A percentile compares a stretch with the other conserved stretches of the same genome.
phyloP scores from a whole-genome alignment of 2,888 invertebrate genomes.

The Amblyjoppa fuscipennis region DNA sequence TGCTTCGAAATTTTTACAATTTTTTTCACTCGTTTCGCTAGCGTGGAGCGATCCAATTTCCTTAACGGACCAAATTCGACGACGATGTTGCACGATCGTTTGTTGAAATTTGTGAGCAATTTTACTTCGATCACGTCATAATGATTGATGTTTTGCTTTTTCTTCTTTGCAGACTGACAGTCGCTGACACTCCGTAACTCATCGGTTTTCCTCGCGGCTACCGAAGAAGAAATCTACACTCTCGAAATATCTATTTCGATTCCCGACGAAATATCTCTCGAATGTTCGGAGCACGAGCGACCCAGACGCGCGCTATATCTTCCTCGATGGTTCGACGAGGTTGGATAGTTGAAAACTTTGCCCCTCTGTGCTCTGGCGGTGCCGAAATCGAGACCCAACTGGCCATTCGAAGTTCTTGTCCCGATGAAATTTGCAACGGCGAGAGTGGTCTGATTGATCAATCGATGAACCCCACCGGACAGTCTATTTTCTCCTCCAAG shows the following conservation, averaged over 20 bases:
- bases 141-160: constrained; percentile 7
- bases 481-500: not conserved
- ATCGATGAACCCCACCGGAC: constrained; percentile 36
- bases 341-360: constrained; percentile 35
- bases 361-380: not conserved
- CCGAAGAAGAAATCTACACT: constrained; percentile 38
- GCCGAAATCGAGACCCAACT: constrained; percentile 55
- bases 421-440: constrained; percentile 30
- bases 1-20: too few species aligned
- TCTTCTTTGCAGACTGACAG: not conserved
- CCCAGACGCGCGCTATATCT: constrained; percentile 12
- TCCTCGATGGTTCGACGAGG: constrained; percentile 17
- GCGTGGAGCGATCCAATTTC: too few species aligned
- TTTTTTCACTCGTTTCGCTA: too few species aligned
- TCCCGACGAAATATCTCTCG: constrained; percentile 41
- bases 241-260: constrained; percentile 55
- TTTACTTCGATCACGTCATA: not conserved
- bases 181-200: not conserved
- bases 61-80: not conserved
- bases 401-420: constrained; percentile 41
- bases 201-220: constrained; percentile 28
- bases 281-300: constrained; percentile 25
- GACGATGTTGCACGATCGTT: not conserved
- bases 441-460: constrained; percentile 35
- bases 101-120: not conserved